Percentiles rank a stretch among this genome's conserved stretches.
phyloP scores from a whole-genome alignment of 2,113 vertebrate species.

The Colaptes auratus region DNA sequence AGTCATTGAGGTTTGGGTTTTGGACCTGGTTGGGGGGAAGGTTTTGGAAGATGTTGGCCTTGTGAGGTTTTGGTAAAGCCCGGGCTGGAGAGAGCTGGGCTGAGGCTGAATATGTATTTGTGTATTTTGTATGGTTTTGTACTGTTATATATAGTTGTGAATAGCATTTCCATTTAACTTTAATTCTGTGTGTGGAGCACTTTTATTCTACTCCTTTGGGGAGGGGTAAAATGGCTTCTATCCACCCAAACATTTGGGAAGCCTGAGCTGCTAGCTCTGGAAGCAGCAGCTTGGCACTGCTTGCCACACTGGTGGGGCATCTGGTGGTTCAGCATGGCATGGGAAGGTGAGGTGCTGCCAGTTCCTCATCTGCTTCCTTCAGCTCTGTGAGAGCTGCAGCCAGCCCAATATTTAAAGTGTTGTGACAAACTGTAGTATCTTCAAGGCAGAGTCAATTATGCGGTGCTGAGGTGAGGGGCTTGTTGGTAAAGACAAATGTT shows the following conservation, averaged over 20 bases:
- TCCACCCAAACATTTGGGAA: neutral
- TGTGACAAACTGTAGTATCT: neutral
- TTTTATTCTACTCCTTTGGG: no score
- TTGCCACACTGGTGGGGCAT: rapidly evolving
- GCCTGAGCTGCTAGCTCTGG: neutral
- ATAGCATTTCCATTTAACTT: no score
- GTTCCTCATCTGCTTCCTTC: neutral
- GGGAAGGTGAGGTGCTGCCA: rapidly evolving
- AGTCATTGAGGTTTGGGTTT: no score
- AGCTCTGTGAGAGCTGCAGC: neutral
- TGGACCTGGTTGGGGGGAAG: no score
- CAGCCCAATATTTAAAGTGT: neutral
- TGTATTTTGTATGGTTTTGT: no score
- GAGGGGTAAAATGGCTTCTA: no score
- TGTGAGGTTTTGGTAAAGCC: no score
- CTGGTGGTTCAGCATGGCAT: neutral
- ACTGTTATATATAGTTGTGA: no score
- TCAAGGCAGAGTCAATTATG: slow-evolving; percentile 37
- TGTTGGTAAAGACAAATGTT: slow-evolving; percentile 49
- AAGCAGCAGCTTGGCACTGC: neutral
- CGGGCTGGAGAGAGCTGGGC: no score
- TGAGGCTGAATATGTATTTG: no score
- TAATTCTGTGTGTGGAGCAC: no score
- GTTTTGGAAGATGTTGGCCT: no score
- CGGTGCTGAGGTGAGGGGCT: slow-evolving; percentile 4